These are phyloP conservation scores for Entomobrya multifasciata DNA, from an alignment of 2,888 invertebrate genomes.

Conservation along the genomic window DNA sequence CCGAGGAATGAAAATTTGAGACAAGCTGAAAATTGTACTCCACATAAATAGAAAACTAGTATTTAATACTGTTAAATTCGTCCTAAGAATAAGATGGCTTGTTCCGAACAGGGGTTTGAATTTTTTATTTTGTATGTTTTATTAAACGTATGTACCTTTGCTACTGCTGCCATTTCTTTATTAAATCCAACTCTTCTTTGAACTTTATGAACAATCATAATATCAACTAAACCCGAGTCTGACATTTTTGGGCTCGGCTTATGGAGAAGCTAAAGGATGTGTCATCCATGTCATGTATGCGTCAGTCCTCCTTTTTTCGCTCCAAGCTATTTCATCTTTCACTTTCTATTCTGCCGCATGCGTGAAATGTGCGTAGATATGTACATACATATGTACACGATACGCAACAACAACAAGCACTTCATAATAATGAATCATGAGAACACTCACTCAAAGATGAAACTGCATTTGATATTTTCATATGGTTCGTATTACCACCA, in stretches of 20 bases:
- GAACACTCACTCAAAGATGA: background rate
- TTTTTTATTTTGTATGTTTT: too few relatives aligned
- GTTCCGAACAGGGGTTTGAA: too few relatives aligned
- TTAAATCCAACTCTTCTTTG: too few relatives aligned
- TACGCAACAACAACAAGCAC: background rate
- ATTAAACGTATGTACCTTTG: too few relatives aligned
- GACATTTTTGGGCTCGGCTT: constrained; percentile 6
- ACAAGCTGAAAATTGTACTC: too few relatives aligned
- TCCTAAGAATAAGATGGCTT: too few relatives aligned
- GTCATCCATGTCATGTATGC: constrained; percentile 55
- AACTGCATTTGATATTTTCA: constrained; percentile 1
- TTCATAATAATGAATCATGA: constrained; percentile 13
- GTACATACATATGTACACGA: background rate
- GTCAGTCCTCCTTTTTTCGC: constrained; percentile 15
- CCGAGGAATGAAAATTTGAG: too few relatives aligned
- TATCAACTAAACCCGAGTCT: too few relatives aligned
- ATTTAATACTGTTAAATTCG: too few relatives aligned
- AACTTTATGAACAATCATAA: too few relatives aligned
- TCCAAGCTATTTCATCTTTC: background rate
- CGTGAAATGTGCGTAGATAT: constrained; percentile 3
- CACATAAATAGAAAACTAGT: too few relatives aligned
- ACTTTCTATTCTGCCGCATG: background rate
- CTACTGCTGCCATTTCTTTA: too few relatives aligned
- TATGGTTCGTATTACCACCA: constrained; percentile 23
- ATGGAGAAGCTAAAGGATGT: constrained; percentile 52